Evolutionary conservation across 2,888 invertebrate species (phyloP).

Genomic region (Sturmia bella): DNA sequence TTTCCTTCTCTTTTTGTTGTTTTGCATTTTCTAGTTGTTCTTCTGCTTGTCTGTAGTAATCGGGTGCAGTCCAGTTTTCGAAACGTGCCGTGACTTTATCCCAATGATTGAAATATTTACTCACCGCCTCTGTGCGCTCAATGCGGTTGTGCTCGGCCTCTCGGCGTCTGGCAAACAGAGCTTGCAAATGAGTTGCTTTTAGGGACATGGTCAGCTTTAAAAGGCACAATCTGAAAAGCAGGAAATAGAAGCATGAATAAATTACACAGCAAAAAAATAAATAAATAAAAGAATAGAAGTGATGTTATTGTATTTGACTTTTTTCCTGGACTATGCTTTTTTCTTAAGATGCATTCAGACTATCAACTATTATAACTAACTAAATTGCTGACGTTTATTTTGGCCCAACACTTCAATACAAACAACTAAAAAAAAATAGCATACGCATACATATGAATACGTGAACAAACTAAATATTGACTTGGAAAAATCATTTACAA

Average conservation of each 20-base stretch:
- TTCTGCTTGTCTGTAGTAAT: slow-evolving; percentile 83
- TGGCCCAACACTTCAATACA: no score
- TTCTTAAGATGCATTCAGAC: no score
- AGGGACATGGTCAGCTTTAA: slow-evolving; percentile 70
- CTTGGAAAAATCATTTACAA: no score
- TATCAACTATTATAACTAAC: no score
- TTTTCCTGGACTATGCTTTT: no score
- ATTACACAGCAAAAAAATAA: neutral
- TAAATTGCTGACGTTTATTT: no score
- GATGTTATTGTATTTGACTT: no score
- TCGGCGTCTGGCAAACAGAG: slow-evolving; percentile 78
- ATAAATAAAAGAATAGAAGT: no score
- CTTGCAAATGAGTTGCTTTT: slow-evolving; percentile 77
- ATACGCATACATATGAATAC: no score
- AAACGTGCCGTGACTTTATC: slow-evolving; percentile 80
- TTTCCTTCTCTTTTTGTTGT: slow-evolving; percentile 80
- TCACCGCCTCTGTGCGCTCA: slow-evolving; percentile 77
- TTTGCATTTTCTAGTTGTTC: slow-evolving; percentile 79
- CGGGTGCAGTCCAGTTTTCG: slow-evolving; percentile 83
- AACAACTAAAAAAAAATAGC: no score
- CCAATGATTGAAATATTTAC: slow-evolving; percentile 81
- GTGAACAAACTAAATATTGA: no score
- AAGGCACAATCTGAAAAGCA: slow-evolving; percentile 10
- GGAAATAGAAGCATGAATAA: neutral
- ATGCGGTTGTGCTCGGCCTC: slow-evolving; percentile 78